Evolutionary conservation across 2,888 invertebrate species (phyloP), one percentile per base, ranked within the genome.

Genomic region (Lacanobia wlatinum): DNA sequence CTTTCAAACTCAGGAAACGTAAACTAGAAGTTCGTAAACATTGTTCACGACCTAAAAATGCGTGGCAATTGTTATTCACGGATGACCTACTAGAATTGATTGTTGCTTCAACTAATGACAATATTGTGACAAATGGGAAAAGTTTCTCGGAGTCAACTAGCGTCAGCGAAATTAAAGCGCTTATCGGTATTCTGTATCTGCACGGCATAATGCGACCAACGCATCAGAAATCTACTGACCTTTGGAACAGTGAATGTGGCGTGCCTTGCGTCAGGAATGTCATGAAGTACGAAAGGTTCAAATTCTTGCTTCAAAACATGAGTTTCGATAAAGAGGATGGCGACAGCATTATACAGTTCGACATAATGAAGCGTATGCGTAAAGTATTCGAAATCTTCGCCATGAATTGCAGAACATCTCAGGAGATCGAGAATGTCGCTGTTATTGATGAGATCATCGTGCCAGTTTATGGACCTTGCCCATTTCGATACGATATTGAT

Each of bases 341-440:
- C 63, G 87, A 91, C 46, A 88, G 88, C 73, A 88, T 92, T 63
- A 90, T 93, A 70, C 91, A 92, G 72, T 90, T 89, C 70, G 94
- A 95, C 80, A 85, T 91, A 28, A 94, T 96, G 93, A 94, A 91
- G 82, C 92, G 94, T 14, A 94, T 96, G 73, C 90, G 95, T 58
- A 93, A 94, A 87, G 91, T 95, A 8, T 94, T 96, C 78, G 95
- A 96, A 85, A 94, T 94, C 73, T 96, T 96, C 78, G 92, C 94
- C 43, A 87, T 93, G 86, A 96, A 96, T 87, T 95, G 96, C 80
- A 92, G 95, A 86, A 92, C 91, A 73, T 89, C 92, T 67, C 90
- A 91, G 77, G 91, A 93, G 48, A 89, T 94, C 58, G 91, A 91
- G 50, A 91, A 91, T 76, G 80, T 87, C 53, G 93, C 89, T 9